Percentiles rank a stretch among this genome's conserved stretches.
phyloP scores from a whole-genome alignment of 2,113 vertebrate genomes.

The Pipa parva region DNA sequence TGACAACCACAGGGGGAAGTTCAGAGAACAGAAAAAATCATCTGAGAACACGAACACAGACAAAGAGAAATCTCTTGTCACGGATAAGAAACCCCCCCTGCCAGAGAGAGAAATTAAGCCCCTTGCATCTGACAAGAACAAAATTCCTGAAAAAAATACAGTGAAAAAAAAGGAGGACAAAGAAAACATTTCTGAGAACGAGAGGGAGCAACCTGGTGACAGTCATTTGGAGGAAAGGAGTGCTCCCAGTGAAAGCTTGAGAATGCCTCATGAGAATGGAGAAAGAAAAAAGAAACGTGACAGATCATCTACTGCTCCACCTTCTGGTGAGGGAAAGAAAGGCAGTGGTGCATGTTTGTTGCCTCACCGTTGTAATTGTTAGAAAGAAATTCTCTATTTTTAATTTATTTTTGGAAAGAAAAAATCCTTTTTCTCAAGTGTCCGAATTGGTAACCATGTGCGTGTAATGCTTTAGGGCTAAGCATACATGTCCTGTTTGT shows the following conservation, averaged over 20 bases:
- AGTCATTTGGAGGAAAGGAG: slow-evolving; percentile 62
- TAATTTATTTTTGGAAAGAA: not conserved
- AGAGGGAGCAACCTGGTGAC: slow-evolving; percentile 71
- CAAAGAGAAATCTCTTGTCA: slow-evolving; percentile 67
- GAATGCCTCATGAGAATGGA: slow-evolving; percentile 61
- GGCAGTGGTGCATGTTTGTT: too few species aligned
- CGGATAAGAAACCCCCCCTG: slow-evolving; percentile 61
- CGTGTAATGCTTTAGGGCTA: too few species aligned
- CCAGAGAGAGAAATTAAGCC: slow-evolving; percentile 64
- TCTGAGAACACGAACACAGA: slow-evolving; percentile 67
- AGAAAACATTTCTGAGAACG: slow-evolving; percentile 76
- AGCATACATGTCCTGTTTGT: too few species aligned
- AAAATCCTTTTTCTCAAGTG: too few species aligned
- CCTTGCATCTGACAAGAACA: slow-evolving; percentile 64
- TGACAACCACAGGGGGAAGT: slow-evolving; percentile 65
- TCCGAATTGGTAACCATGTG: too few species aligned
- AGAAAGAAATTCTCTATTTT: not conserved
- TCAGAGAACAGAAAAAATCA: slow-evolving; percentile 71
- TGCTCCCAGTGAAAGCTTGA: slow-evolving; percentile 64
- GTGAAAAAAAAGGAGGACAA: slow-evolving; percentile 76
- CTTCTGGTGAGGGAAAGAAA: slow-evolving; percentile 54
- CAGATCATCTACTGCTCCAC: slow-evolving; percentile 61
- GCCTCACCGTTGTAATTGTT: too few species aligned
- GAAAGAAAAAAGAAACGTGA: slow-evolving; percentile 69
- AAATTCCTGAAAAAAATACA: slow-evolving; percentile 61